Base-by-base conservation (phyloP, 2,888 invertebrate species). In the Agrotis segetum region DNA sequence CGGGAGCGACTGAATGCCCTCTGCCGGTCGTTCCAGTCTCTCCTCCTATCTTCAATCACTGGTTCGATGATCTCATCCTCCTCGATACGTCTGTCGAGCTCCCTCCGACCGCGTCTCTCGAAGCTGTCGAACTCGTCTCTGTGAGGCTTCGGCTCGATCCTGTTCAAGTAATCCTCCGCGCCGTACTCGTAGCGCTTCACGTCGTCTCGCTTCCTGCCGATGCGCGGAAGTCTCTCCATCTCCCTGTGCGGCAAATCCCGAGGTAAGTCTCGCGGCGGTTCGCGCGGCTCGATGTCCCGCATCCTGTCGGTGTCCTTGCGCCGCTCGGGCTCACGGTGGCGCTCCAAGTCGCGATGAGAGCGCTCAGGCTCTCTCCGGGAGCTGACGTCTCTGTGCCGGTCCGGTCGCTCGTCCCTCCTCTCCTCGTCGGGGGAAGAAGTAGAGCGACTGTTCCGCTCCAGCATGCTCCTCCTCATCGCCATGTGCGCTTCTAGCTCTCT, bases 351-450 rank as follows among this genome's bases (percentile, higher is more conserved):
- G 82, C 94, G 91, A 87, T 92, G 94, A 89, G 95, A 92, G 88
- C 95, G 95, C 71, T 95, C 95, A 67, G 92, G 93, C 90, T 95
- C 95, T 89, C 95, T 90, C 74, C 96, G 92, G 88, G 95, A 93
- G 90, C 92, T 93, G 74, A 90, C 77, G 83, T 95, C 95, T 87
- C 94, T 91, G 87, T 92, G 95, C 78, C 95, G 92, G 82, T 95
- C 96, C 74, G 86, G 95, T 85, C 96, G 95, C 95, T 96, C 96
- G 86, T 96, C 95, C 82, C 95, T 90, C 87, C 92, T 92, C 93
- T 96, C 95, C 92, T 96, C 95, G 90, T 96, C 96, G 67, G 96
- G 96, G 91, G 96, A 95, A 94, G 96, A 95, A 92, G 96, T 96
- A 81, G 96, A 96, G 91, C 96, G 96, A 91, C 96, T 94, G 83